These are phyloP conservation scores for Drosophila austrosaltans DNA, from an alignment of 2,888 invertebrate species.

Conservation along the genomic window DNA sequence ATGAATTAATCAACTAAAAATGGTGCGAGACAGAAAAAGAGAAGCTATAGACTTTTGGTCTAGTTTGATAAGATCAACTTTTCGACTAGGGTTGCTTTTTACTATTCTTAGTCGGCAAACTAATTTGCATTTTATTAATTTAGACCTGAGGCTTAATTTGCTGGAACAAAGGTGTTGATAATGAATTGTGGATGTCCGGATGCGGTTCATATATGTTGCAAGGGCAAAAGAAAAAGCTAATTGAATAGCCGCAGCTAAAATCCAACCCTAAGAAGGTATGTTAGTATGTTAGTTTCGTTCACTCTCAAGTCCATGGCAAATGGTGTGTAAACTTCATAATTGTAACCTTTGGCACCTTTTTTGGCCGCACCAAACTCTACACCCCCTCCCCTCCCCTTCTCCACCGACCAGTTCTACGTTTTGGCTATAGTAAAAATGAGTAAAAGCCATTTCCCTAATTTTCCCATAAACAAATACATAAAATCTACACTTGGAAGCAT, in stretches of 20 bases:
- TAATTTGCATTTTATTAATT: constrained; percentile 67
- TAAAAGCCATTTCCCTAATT: constrained; percentile 79
- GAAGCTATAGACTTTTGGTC: constrained; percentile 7
- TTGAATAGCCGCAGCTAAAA: constrained; percentile 46
- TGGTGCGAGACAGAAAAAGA: constrained; percentile 13
- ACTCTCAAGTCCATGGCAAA: constrained; percentile 52
- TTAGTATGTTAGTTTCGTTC: constrained; percentile 4
- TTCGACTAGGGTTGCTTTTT: constrained; percentile 31
- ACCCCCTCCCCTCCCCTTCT: not conserved
- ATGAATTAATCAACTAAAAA: constrained; percentile 75
- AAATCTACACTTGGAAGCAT: constrained; percentile 80
- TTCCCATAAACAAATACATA: constrained; percentile 81
- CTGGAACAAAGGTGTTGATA: constrained; percentile 79
- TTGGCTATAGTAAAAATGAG: constrained; percentile 53
- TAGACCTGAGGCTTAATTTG: constrained; percentile 68
- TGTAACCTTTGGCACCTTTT: constrained; percentile 77
- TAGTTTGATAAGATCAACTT: constrained; percentile 28
- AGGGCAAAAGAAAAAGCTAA: constrained; percentile 42
- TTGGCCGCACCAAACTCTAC: constrained; percentile 5
- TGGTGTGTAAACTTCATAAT: constrained; percentile 79
- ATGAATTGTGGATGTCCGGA: constrained; percentile 60
- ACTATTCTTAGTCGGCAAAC: constrained; percentile 26
- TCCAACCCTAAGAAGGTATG: constrained; percentile 24
- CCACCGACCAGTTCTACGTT: not conserved
- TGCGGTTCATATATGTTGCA: constrained; percentile 44